A percentile compares a stretch with the other conserved stretches of the same genome.
Conservation (phyloP, 2,113 vertebrate species). For the Macroglossus sobrinus region DNA sequence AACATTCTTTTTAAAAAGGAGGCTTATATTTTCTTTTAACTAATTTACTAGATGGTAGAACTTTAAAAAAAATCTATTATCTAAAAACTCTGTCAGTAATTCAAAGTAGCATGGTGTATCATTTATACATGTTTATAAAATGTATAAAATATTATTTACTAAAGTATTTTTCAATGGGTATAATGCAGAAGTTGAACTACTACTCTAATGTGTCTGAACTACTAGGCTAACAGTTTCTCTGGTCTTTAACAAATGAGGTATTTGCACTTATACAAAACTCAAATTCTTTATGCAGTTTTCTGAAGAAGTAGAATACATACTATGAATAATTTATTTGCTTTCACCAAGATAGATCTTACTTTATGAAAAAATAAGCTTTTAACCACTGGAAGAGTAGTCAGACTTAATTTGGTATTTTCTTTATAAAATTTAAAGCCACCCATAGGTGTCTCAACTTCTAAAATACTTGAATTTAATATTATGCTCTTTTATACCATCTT, state of each 20-base stretch:
- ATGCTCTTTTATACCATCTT: not conserved
- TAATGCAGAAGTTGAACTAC: not conserved
- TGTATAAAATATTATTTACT: not conserved
- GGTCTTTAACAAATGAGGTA: not conserved
- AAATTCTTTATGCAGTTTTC: not conserved
- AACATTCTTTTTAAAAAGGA: not conserved
- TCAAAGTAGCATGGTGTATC: not conserved
- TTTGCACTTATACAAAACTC: not conserved
- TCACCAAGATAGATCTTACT: not conserved
- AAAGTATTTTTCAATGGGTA: not conserved
- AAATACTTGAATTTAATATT: not conserved
- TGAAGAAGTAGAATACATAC: not conserved
- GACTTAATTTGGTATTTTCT: not conserved
- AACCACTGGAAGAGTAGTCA: not conserved
- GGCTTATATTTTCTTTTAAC: not conserved
- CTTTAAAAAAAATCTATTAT: not conserved
- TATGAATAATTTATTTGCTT: not conserved
- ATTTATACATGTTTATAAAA: not conserved
- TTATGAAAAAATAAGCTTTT: not conserved
- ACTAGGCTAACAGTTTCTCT: not conserved
- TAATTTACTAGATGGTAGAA: not conserved
- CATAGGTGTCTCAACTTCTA: not conserved
- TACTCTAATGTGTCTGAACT: not conserved
- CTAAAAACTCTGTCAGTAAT: not conserved
- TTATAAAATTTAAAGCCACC: conserved; percentile 1